Percentiles rank a stretch among this genome's conserved stretches.
phyloP scores from a whole-genome alignment of 2,888 invertebrate genomes.

The Clostera curtula region DNA sequence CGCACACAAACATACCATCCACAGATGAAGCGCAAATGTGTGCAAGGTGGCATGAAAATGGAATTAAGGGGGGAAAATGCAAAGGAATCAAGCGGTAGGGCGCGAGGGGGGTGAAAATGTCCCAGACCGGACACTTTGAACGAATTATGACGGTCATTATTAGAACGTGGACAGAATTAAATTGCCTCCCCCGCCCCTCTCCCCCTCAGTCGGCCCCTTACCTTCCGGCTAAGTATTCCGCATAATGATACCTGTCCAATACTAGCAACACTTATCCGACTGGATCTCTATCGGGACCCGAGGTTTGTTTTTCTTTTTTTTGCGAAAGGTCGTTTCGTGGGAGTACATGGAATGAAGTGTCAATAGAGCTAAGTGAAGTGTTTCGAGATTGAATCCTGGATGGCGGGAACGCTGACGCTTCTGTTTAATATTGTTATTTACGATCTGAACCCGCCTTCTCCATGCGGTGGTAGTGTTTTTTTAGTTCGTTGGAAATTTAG shows the following conservation, averaged over 20 bases:
- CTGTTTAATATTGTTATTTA: too few species aligned
- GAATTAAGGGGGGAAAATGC: slow-evolving; percentile 70
- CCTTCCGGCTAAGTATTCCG: slow-evolving; percentile 69
- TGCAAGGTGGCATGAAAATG: slow-evolving; percentile 73
- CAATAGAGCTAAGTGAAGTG: slow-evolving; percentile 14
- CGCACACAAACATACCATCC: slow-evolving; percentile 30
- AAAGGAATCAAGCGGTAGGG: slow-evolving; percentile 64
- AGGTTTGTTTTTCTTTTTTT: slow-evolving; percentile 22
- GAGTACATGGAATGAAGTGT: slow-evolving; percentile 19
- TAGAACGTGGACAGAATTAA: slow-evolving; percentile 78
- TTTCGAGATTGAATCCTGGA: slow-evolving; percentile 14
- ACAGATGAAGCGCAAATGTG: slow-evolving; percentile 58
- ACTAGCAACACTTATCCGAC: slow-evolving; percentile 57
- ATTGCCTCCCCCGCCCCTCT: slow-evolving; percentile 63
- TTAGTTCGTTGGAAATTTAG: too few species aligned
- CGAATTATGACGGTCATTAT: slow-evolving; percentile 79
- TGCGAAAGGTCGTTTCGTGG: slow-evolving; percentile 19
- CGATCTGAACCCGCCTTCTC: too few species aligned
- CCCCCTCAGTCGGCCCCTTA: slow-evolving; percentile 29
- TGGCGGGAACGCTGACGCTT: too few species aligned
- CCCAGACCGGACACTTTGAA: slow-evolving; percentile 77
- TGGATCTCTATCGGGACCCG: slow-evolving; percentile 33
- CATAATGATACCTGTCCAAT: slow-evolving; percentile 72
- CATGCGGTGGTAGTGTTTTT: too few species aligned
- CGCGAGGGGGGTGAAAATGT: slow-evolving; percentile 56